Evolutionary conservation across 2,113 vertebrate genomes (phyloP).

Genomic region (Beaufortia kweichowensis): DNA sequence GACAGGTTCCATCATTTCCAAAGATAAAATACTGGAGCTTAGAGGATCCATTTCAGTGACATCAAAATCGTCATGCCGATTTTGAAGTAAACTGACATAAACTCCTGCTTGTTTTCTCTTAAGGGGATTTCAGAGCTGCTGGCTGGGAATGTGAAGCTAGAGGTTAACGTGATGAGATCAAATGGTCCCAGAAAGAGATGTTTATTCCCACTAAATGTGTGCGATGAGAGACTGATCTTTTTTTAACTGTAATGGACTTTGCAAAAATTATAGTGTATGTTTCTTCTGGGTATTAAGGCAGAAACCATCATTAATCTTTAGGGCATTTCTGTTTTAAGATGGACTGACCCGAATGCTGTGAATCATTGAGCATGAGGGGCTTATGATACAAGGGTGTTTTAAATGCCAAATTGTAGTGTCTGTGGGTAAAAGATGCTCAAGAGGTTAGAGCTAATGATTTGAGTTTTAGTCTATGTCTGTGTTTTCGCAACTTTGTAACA

Average conservation of each 20-base stretch:
- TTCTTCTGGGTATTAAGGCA: constrained; percentile 17
- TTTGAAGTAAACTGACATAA: not conserved
- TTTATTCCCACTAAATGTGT: not conserved
- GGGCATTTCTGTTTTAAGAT: constrained; percentile 39
- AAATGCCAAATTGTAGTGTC: not conserved
- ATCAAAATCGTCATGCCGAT: not conserved
- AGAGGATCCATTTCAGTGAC: not conserved
- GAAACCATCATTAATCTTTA: constrained; percentile 52
- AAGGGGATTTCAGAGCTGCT: not conserved
- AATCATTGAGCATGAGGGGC: constrained; percentile 43
- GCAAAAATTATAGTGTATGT: constrained; percentile 41
- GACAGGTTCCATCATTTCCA: not conserved
- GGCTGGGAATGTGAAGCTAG: constrained; percentile 2
- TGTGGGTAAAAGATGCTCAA: not conserved
- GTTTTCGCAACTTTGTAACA: no score
- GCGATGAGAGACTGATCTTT: not conserved
- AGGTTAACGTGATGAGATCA: constrained; percentile 23
- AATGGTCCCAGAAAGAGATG: constrained; percentile 23
- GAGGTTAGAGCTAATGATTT: constrained; percentile 28
- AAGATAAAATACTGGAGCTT: not conserved
- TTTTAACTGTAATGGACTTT: constrained; percentile 45
- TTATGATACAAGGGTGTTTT: constrained; percentile 52
- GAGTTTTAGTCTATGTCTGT: not conserved
- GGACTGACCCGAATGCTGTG: constrained; percentile 49
- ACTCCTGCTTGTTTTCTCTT: not conserved